phyloP scores from a whole-genome alignment of 2,113 vertebrate species.

The Callionymus lyra region DNA sequence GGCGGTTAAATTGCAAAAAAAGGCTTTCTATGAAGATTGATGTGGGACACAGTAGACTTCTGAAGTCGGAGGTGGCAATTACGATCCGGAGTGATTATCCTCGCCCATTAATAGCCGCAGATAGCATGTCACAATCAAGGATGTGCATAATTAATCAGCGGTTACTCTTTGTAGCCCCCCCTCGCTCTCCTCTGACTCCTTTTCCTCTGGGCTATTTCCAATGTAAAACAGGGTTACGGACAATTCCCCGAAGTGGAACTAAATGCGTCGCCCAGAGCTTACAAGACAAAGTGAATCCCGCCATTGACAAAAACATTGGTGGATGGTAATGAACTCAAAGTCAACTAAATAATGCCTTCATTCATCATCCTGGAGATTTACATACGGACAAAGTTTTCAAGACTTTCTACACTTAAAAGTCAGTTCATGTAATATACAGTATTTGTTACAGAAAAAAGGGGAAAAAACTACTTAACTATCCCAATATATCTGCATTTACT shows the following conservation, averaged over 20 bases:
- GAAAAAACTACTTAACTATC: too few species aligned
- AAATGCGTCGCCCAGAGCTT: constrained; percentile 86
- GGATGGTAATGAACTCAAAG: constrained; percentile 76
- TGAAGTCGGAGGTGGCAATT: constrained; percentile 86
- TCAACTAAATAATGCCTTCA: constrained; percentile 32
- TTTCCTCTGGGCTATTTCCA: constrained; percentile 85
- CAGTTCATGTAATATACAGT: too few species aligned
- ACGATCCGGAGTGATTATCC: constrained; percentile 93
- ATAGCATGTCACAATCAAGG: constrained; percentile 88
- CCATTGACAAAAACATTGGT: constrained; percentile 88
- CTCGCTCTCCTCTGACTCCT: constrained; percentile 37
- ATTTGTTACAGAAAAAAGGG: too few species aligned
- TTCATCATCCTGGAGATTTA: constrained; percentile 26
- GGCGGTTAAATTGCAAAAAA: constrained; percentile 78
- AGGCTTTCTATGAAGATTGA: constrained; percentile 84
- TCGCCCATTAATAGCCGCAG: constrained; percentile 89
- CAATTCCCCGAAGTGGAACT: constrained; percentile 88
- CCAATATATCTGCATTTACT: too few species aligned
- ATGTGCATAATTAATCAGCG: constrained; percentile 88
- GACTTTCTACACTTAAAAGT: not conserved
- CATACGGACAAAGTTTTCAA: constrained; percentile 23
- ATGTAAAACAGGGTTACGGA: constrained; percentile 92
- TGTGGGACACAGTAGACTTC: constrained; percentile 75
- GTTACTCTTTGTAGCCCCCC: constrained; percentile 44
- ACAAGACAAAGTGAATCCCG: constrained; percentile 81